Evolutionary conservation across 1,140 invertebrate species (phyloP).

Genomic region (Trachymyrmex septentrionalis): DNA sequence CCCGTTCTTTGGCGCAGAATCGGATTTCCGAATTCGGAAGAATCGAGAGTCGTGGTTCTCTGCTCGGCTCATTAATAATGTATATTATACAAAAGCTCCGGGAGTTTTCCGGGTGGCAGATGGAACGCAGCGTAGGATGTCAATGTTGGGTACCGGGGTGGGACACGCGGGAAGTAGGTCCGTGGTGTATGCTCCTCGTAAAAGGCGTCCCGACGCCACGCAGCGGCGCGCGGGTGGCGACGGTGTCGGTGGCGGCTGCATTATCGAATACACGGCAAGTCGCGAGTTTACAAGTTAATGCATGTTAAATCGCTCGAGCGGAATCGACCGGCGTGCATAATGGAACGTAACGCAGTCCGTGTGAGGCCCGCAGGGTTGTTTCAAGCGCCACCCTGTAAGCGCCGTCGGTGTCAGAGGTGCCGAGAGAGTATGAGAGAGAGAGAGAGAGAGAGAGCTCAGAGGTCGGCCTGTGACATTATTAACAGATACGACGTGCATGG

Average conservation of each 20-base stretch:
- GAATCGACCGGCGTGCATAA: conserved; percentile 71
- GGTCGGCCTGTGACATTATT: conserved; percentile 56
- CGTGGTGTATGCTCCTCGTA: conserved; percentile 21
- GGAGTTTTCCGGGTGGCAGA: conserved; percentile 43
- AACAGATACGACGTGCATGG: conserved; percentile 55
- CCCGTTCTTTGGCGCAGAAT: conserved; percentile 23
- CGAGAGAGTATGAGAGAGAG: conserved; percentile 26
- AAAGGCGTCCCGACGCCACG: conserved; percentile 52
- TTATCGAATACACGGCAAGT: conserved; percentile 67
- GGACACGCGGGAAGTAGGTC: conserved; percentile 5
- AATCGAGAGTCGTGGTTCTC: conserved; percentile 38
- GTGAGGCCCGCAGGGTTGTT: conserved; percentile 54
- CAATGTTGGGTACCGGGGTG: conserved; percentile 22
- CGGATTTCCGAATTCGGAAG: conserved; percentile 52
- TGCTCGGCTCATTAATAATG: conserved; percentile 55
- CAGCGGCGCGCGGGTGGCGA: conserved; percentile 1
- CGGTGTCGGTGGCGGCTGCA: conserved; percentile 56
- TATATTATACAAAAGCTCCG: conserved; percentile 60
- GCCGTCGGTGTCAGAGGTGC: neutral
- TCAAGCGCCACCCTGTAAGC: conserved; percentile 34
- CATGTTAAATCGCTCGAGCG: conserved; percentile 76
- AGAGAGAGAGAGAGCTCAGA: conserved; percentile 22
- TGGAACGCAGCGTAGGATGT: conserved; percentile 35
- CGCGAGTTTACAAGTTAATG: conserved; percentile 76
- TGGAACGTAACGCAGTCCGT: conserved; percentile 65